These are phyloP conservation scores for Drosophila barbarae DNA, from an alignment of 2,888 invertebrate genomes.

Conservation along the genomic window DNA sequence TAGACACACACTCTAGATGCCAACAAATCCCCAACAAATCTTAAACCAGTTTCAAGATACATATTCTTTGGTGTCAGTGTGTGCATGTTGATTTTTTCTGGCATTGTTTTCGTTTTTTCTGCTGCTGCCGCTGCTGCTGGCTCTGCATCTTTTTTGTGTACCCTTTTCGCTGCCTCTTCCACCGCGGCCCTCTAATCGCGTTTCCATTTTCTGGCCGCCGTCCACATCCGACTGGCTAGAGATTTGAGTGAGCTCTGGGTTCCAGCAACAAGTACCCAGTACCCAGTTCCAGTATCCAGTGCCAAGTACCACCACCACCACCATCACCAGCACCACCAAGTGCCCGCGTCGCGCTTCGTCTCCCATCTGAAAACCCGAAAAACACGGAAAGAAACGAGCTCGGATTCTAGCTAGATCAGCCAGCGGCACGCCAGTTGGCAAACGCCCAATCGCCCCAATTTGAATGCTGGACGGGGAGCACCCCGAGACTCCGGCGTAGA, in stretches of 20 bases:
- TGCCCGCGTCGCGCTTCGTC: conserved; percentile 41
- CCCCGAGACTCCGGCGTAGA: conserved; percentile 12
- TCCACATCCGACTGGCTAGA: conserved; percentile 25
- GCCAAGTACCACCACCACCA: conserved; percentile 13
- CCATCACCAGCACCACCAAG: conserved; percentile 6
- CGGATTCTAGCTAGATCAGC: conserved; percentile 55
- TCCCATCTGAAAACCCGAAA: conserved; percentile 44
- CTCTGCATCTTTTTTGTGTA: conserved; percentile 54
- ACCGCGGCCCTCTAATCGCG: conserved; percentile 42
- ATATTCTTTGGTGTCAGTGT: conserved; percentile 56
- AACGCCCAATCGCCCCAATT: conserved; percentile 44
- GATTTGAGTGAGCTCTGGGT: conserved; percentile 15
- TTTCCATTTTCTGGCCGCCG: conserved; percentile 46
- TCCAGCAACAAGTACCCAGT: conserved; percentile 50
- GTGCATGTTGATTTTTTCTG: conserved; percentile 54
- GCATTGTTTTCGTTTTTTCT: conserved; percentile 66
- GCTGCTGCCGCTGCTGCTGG: conserved; percentile 52
- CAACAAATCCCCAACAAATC: conserved; percentile 65
- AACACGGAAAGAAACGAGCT: conserved; percentile 53
- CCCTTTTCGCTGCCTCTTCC: conserved; percentile 35
- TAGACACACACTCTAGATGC: conserved; percentile 30
- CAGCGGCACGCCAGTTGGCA: conserved; percentile 27
- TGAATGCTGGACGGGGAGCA: conserved; percentile 18
- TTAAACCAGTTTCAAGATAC: conserved; percentile 72
- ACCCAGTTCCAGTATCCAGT: conserved; percentile 7